phyloP scores from a whole-genome alignment of 2,113 vertebrate species.

The Poecile atricapillus region DNA sequence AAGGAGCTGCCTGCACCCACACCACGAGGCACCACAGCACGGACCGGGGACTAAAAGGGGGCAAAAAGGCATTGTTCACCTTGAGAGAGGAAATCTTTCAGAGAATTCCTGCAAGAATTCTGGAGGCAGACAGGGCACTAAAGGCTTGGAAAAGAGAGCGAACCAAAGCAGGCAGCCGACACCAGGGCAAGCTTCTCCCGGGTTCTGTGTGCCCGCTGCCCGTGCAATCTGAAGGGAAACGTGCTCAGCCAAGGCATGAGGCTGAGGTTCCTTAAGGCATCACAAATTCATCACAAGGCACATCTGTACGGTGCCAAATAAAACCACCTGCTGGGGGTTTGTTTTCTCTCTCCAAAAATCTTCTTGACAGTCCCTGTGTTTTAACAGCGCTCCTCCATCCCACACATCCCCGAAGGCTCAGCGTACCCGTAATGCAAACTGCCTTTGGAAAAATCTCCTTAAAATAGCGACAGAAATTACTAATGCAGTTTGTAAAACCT shows the following conservation, averaged over 20 bases:
- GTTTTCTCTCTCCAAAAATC: background rate
- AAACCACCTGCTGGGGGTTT: slow-evolving; percentile 7
- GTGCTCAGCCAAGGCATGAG: background rate
- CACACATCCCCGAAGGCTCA: background rate
- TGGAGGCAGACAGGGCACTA: background rate
- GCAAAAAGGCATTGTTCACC: rapidly evolving
- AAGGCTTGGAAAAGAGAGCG: background rate
- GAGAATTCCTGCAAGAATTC: background rate
- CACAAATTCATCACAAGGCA: background rate
- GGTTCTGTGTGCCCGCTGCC: rapidly evolving
- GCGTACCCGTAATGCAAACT: background rate
- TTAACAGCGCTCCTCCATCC: background rate
- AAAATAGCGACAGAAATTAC: background rate
- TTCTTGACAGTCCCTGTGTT: background rate
- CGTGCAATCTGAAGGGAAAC: background rate
- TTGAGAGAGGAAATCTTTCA: background rate
- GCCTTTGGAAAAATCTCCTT: background rate
- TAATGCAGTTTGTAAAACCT: background rate
- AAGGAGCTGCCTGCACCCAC: background rate
- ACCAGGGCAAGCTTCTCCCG: rapidly evolving
- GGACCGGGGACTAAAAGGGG: rapidly evolving
- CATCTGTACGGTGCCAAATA: background rate
- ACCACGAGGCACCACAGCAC: rapidly evolving
- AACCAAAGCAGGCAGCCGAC: background rate
- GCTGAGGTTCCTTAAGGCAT: background rate